Base-by-base conservation (phyloP, 1,140 invertebrate species). In the Anadara kagoshimensis region DNA sequence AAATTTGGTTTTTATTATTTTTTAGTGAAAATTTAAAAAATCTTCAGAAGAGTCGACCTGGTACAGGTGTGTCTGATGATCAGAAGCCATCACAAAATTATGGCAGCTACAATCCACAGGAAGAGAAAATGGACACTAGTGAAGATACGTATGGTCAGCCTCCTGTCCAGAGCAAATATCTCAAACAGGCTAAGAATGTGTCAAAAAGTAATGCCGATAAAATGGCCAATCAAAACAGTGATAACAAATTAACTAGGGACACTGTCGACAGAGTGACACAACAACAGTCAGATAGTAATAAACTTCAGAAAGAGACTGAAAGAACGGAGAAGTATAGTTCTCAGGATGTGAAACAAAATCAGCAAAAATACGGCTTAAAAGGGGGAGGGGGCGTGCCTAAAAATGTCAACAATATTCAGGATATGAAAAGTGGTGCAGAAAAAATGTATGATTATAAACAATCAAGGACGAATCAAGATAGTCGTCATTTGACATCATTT, bases 11-110 rank as follows among this genome's bases (percentile, higher is more conserved):
- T 16, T 47, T n/a, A 44, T 24, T 5, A 59, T 63, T 63, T 73
- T 79, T 22, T 68, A 84, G 81, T 75, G 81, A 83, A 67, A 81
- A 80, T 64, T 68, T 81, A 57, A 84, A 84, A 69, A 81, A 81
- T 70, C 51, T 76, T 22, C 68, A 69, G 36, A 66, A 72, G 57
- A 51, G 71, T 66, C 57, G 76, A 54, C 78, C 78, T 66, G 78
- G 75, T 20, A 73, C 78, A 4, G 69, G 66, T 24, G 54, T 63
- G 36, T 29, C 65, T 49, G n/a, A 54, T 41, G 63, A 61, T 41
- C 41, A 58, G 16, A 56, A 66, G 43, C 53, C 58, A 24, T 43
- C 69, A 56, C 44, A 45, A 20, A 59, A 54, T 47, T 53, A 62
- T n/a, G 65, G 53, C 12, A 69, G 53, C 57, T 71, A 72, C 1